A percentile compares a stretch with the other conserved stretches of the same genome.
These are phyloP conservation scores for Alentia gelatinosa DNA, from an alignment of 2,888 invertebrate species.

Conservation along the genomic window DNA sequence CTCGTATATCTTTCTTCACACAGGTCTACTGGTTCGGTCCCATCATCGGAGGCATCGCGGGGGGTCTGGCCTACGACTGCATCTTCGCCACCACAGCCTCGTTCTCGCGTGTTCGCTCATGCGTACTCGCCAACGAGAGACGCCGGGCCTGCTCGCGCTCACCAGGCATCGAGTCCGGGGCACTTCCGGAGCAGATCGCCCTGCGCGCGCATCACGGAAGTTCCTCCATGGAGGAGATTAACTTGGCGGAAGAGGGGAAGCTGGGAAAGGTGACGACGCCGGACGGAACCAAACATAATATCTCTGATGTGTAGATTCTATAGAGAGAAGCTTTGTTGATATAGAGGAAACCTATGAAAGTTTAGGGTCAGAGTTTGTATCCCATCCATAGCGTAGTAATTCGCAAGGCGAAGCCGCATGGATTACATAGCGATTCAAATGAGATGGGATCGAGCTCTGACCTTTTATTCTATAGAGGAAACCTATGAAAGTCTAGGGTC, in stretches of 20 bases:
- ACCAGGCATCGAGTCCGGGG: slow-evolving; percentile 6
- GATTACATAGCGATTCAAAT: too few relatives aligned
- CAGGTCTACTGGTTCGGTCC: slow-evolving; percentile 58
- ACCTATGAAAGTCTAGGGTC: too few relatives aligned
- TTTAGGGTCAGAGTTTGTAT: too few relatives aligned
- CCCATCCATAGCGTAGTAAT: too few relatives aligned
- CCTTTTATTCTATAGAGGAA: too few relatives aligned
- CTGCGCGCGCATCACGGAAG: slow-evolving; percentile 40
- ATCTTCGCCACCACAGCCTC: slow-evolving; percentile 55
- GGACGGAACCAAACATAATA: slow-evolving; percentile 8
- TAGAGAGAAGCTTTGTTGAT: too few relatives aligned
- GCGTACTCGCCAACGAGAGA: slow-evolving; percentile 27
- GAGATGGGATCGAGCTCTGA: too few relatives aligned
- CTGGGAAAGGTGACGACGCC: slow-evolving; percentile 37
- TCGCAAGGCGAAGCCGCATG: too few relatives aligned
- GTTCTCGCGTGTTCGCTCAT: slow-evolving; percentile 48
- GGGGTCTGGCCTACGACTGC: slow-evolving; percentile 49
- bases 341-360: too few relatives aligned
- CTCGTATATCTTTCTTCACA: background rate
- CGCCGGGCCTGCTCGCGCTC: background rate
- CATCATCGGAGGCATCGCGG: slow-evolving; percentile 38
- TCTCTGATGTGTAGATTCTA: slow-evolving; percentile 19
- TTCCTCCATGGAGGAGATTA: slow-evolving; percentile 40
- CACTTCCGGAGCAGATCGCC: slow-evolving; percentile 25
- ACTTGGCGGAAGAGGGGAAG: slow-evolving; percentile 28